Percentiles rank a stretch among this genome's conserved stretches.
Conservation (phyloP, 64 coral and sea anemone species). For the Montipora capricornis region DNA sequence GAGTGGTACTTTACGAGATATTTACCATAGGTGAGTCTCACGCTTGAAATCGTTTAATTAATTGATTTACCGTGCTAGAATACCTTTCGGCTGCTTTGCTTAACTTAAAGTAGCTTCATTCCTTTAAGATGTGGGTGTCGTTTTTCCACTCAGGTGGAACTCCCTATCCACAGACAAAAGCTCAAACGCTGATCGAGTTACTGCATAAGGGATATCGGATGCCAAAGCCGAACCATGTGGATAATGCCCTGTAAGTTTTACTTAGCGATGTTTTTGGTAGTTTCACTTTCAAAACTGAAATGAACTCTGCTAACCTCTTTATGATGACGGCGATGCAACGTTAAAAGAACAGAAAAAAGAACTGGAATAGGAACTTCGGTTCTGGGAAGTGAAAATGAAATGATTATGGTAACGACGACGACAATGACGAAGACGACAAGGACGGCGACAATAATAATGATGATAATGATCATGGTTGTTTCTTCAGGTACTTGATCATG, state of each 20-base stretch:
- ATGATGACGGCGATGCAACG: too few relatives aligned
- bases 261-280: neutral
- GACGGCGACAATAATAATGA: too few relatives aligned
- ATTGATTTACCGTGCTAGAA: neutral
- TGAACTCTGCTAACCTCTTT: too few relatives aligned
- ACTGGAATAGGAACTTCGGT: too few relatives aligned
- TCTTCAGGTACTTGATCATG: too few relatives aligned
- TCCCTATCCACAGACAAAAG: conserved; percentile 64
- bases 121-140: neutral
- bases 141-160: conserved; percentile 59
- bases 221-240: conserved; percentile 82
- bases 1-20: neutral
- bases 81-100: neutral
- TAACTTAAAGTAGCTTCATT: neutral
- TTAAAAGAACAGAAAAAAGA: too few relatives aligned
- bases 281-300: too few relatives aligned
- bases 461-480: too few relatives aligned
- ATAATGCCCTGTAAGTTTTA: conserved; percentile 70
- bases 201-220: conserved; percentile 79
- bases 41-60: neutral
- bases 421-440: too few relatives aligned
- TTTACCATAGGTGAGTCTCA: neutral
- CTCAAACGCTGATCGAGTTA: conserved; percentile 46
- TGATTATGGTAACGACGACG: too few relatives aligned
- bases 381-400: too few relatives aligned